Evolutionary conservation across 2,113 vertebrate species (phyloP).

Genomic region (Tragelaphus scriptus): DNA sequence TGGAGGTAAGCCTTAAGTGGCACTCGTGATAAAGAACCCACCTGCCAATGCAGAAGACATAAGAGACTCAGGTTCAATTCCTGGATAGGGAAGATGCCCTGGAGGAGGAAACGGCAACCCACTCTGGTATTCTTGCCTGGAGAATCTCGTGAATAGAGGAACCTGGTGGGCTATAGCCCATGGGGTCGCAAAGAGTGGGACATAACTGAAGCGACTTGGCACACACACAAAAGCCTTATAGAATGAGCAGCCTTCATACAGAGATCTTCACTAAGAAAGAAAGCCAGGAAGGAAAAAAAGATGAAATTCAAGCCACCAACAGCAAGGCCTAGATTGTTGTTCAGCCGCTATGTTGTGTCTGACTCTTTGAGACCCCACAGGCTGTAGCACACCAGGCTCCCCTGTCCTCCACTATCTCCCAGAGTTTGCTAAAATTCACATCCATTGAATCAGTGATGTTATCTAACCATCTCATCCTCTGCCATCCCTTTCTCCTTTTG

Average conservation of each 20-base stretch:
- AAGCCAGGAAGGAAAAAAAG: not conserved
- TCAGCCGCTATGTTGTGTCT: not conserved
- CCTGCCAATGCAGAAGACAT: not conserved
- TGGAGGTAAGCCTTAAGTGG: not conserved
- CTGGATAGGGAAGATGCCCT: not conserved
- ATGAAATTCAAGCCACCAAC: not conserved
- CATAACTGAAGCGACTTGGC: not conserved
- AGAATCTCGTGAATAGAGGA: not conserved
- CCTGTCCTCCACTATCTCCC: not conserved
- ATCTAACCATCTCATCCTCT: not conserved
- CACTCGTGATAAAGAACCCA: not conserved
- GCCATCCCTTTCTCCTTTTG: not conserved
- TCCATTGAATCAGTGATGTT: not conserved
- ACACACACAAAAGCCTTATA: not conserved
- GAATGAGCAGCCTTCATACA: not conserved
- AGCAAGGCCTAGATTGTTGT: not conserved
- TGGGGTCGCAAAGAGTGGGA: not conserved
- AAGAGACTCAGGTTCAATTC: not conserved
- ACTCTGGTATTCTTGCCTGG: not conserved
- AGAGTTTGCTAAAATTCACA: not conserved
- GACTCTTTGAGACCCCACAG: not conserved
- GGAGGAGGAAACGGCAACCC: not conserved
- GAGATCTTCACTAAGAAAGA: not conserved
- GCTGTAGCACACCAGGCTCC: not conserved
- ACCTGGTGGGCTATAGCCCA: fast-evolving